A percentile compares a stretch with the other conserved stretches of the same genome.
Evolutionary conservation across 2,113 vertebrate species (phyloP).

Genomic region (Lepidiolamprologus cunningtoni): DNA sequence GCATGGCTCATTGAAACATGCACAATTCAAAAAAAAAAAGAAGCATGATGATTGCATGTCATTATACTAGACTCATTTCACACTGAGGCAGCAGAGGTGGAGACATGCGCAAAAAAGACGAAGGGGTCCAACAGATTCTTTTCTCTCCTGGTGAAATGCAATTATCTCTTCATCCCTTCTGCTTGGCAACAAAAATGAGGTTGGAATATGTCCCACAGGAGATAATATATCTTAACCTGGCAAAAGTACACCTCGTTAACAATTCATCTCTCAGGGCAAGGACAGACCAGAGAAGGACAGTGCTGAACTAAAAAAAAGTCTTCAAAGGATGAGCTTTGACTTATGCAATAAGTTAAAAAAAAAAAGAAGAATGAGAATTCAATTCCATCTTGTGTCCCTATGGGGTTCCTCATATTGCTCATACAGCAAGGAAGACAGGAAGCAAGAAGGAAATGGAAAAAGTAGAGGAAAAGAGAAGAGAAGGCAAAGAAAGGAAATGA

Average conservation of each 20-base stretch:
- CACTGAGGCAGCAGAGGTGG: neutral
- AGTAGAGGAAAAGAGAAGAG: neutral
- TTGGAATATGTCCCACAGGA: neutral
- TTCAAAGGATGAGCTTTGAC: neutral
- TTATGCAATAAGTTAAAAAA: neutral
- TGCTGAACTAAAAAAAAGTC: neutral
- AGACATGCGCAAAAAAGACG: neutral
- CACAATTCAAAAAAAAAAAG: neutral
- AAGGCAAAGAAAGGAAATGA: neutral
- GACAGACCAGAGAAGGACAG: neutral
- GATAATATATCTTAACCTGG: slow-evolving; percentile 12
- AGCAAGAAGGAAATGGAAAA: neutral
- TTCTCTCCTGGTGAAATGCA: neutral
- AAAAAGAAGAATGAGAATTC: neutral
- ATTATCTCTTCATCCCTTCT: neutral
- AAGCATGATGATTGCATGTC: neutral
- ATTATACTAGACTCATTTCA: neutral
- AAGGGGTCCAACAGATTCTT: neutral
- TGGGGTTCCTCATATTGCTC: neutral
- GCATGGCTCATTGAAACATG: neutral
- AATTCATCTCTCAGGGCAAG: neutral
- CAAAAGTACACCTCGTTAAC: slow-evolving; percentile 15
- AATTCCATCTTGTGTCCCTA: neutral
- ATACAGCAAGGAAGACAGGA: neutral
- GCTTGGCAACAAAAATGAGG: slow-evolving; percentile 3